A percentile compares a stretch with the other conserved stretches of the same genome.
Conservation (phyloP, 35 echinoderm and acorn worm species). For the Hemicentrotus pulcherrimus region DNA sequence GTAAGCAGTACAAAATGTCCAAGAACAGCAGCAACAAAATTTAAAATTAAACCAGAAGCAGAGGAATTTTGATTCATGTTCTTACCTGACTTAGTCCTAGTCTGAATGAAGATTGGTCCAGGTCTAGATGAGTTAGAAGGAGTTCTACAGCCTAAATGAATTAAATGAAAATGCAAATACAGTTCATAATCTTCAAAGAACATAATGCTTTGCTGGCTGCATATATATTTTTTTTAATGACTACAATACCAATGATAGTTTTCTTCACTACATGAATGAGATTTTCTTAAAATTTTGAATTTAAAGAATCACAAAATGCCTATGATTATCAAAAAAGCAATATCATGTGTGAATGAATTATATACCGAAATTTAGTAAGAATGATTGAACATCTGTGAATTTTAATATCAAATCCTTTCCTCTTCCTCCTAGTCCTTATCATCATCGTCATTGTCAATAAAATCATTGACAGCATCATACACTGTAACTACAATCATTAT, state of each 20-base stretch:
- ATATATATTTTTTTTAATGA: neutral
- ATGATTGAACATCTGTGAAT: no score
- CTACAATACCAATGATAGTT: neutral
- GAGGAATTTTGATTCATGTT: neutral
- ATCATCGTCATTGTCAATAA: neutral
- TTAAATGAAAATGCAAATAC: slow-evolving; percentile 22
- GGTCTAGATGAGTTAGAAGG: slow-evolving; percentile 74
- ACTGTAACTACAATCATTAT: neutral
- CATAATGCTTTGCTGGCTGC: no score
- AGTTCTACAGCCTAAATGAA: slow-evolving; percentile 73
- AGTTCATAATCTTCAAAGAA: neutral
- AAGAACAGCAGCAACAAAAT: neutral
- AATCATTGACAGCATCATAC: neutral
- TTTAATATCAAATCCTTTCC: no score
- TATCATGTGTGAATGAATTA: no score
- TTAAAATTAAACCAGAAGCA: neutral
- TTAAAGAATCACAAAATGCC: neutral
- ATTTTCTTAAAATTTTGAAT: neutral
- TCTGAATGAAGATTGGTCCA: slow-evolving; percentile 72
- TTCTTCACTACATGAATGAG: neutral
- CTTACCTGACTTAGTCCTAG: slow-evolving; percentile 96
- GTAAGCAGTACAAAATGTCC: no score
- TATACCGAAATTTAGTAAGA: no score
- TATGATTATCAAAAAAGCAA: neutral
- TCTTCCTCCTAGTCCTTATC: neutral